Base-by-base conservation (phyloP, 2,797 vertebrate species). In the Gymnothorax javanicus region DNA sequence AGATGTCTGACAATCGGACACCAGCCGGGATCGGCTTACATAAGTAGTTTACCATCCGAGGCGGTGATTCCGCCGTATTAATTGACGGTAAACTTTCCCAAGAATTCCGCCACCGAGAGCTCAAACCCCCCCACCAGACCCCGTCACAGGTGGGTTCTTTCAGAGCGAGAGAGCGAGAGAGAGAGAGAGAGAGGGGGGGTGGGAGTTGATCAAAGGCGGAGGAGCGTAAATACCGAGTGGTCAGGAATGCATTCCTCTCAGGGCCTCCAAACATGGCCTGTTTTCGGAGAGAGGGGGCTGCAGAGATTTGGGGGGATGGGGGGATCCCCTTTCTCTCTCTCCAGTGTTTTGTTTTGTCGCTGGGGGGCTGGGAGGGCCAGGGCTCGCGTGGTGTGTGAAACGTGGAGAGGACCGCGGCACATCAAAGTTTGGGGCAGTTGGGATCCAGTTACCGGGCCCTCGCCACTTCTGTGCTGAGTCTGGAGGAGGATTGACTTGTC, bases 81-180 rank as follows among this genome's bases (percentile, higher is more conserved):
- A 97, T 97, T 97, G 97, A 97, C 95, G 94, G 97, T 97, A 97
- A 97, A 97, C 96, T 96, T 95, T 96, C 96, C 95, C 96, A 96
- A 95, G 94, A 96, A 97, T 94, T 94, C 93, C 94, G 91, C 12
- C 64, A 92, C 91, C 92, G 92, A 43, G 33, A 43, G 33, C 33
- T 2, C 33, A 43, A 43, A 43, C 33, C 33, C 33, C 33, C 33
- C 94, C 94, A 89, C 62, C 90, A 93, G 94, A 94, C 95, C 33
- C 33, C 2, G 33, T 95, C 96, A 94, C 97, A 97, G 97, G 97
- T 98, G 97, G 97, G 96, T 97, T 97, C 95, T 96, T 96, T 98
- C 97, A 97, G 95, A 97, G 33, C 94, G 87, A 96, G 95, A 95
- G 95, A 96, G 93, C 90, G 92, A 94, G 91, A 94, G 94, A 92